Evolutionary conservation across 2,113 vertebrate genomes (phyloP), one percentile per base, ranked within the genome.

Genomic region (Podocnemis expansa): DNA sequence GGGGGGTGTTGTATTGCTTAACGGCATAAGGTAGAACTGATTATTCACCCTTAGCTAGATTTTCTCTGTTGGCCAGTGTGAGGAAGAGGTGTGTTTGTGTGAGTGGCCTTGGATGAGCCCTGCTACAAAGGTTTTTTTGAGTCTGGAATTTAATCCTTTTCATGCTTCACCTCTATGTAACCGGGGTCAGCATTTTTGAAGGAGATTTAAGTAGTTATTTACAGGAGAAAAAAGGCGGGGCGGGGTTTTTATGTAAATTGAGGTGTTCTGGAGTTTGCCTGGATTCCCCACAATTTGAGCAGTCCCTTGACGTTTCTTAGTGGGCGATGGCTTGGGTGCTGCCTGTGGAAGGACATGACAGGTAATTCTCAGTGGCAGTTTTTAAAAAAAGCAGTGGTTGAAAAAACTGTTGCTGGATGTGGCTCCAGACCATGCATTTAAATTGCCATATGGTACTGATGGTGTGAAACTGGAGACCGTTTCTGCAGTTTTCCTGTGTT

Each of bases 91-190:
- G 80, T 80, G 70, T 34, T 63, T 80, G 95, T 78, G 93, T 96
- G 97, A 78, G 45, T 78, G 75, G 96, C 95, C 95, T 96, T 94
- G 95, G 95, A 85, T 96, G 90, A 92, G 94, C 83, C 87, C 84
- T 96, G 54, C 84, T 94, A 90, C 94, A 97, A 96, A 95, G 95
- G 93, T 86, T 90, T 93, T 1, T 49, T 29, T 52, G 0, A 94
- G 90, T 84, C 93, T 82, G 94, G 96, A 91, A 4, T 82, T 92
- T 97, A 96, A 96, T 96, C 95, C 95, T 96, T 96, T 96, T 96
- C 93, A 95, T 85, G 93, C 80, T 91, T 95, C 95, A 96, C 95
- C 93, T 97, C 88, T 91, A 84, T 89, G 96, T 95, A 97, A 90
- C 93, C 22, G 47, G 92, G 94, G 95, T 84, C 93, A 95, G 12